Base-by-base conservation (phyloP, 2,888 invertebrate species). In the Aquatica leii region DNA sequence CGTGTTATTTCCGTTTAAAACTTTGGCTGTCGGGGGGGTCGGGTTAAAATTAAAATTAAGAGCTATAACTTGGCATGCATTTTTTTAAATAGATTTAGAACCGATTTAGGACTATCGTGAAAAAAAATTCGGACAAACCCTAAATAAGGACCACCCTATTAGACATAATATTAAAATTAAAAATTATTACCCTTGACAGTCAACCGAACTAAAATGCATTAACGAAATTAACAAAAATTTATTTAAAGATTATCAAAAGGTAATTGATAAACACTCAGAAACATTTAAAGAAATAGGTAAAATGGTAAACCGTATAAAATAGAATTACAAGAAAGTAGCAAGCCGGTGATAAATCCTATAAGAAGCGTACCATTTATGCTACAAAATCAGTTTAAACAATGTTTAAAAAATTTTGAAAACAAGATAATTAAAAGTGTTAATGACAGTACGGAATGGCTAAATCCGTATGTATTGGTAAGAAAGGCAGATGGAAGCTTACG, bases 361-460 rank as follows among this genome's bases (percentile, higher is more conserved):
- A 50, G 67, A 46, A 70, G 62, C 31, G 54, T 71, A 11, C 62
- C 71, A 17, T 48, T 70, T 17, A 17, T 63, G 14, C 35, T 70
- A 48, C 55, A 57, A 20, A 46, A 62, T 34, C 59, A 50, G 21
- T 61, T 74, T 34, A 72, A 67, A 62, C 15, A 46, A 41, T 67
- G 65, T 59, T 55, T 73, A 37, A 57, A 68, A 41, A 49, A 66
- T 48, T 60, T 72, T 59, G 59, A 59, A 55, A 64, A 66, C 40
- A 54, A 65, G 34, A 68, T 61, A 48, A 65, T 65, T 17, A 56
- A 65, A 40, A 70, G 62, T 59, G 69, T 73, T 2, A 50, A 61
- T 9, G 66, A 67, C 21, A 67, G 68, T 9, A 55, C 70, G 4
- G 67, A 70, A 1, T 75, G 72, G 73, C 71, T 74, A 12, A 67